These are phyloP conservation scores for Drosophila borealis DNA, from an alignment of 2,888 invertebrate species.

Conservation along the genomic window DNA sequence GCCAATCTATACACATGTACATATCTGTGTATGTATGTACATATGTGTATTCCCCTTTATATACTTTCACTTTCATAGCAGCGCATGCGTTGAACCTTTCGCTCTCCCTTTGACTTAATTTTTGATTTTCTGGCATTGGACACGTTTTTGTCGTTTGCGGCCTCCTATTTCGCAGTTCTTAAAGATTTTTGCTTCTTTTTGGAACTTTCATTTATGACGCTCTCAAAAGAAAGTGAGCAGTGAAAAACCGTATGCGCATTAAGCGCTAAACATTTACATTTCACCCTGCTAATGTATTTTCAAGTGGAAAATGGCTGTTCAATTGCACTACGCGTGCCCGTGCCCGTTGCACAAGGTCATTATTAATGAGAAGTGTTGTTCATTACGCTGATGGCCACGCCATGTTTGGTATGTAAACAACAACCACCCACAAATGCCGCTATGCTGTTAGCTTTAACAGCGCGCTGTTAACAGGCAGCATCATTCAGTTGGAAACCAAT, in stretches of 20 bases:
- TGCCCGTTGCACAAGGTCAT: conserved; percentile 37
- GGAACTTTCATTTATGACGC: conserved; percentile 1
- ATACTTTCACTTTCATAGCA: conserved; percentile 66
- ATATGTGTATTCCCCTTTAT: conserved; percentile 27
- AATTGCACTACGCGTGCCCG: conserved; percentile 32
- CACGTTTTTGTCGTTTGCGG: conserved; percentile 42
- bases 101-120: conserved; percentile 15
- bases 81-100: conserved; percentile 62
- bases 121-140: conserved; percentile 14
- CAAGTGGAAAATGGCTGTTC: conserved; percentile 39
- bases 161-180: conserved; percentile 14
- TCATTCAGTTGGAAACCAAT: conserved; percentile 21
- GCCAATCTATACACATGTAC: background rate
- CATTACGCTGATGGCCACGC: conserved; percentile 42
- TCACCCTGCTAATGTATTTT: conserved; percentile 27
- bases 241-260: conserved; percentile 22
- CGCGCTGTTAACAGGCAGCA: conserved; percentile 45
- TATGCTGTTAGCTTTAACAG: conserved; percentile 49
- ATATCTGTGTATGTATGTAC: background rate
- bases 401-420: conserved; percentile 36
- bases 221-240: conserved; percentile 3
- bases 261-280: conserved; percentile 23
- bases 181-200: conserved; percentile 8
- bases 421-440: conserved; percentile 2
- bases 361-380: conserved; percentile 44